Base-by-base conservation (phyloP, 2,888 invertebrate genomes). In the Leptothorax acervorum region DNA sequence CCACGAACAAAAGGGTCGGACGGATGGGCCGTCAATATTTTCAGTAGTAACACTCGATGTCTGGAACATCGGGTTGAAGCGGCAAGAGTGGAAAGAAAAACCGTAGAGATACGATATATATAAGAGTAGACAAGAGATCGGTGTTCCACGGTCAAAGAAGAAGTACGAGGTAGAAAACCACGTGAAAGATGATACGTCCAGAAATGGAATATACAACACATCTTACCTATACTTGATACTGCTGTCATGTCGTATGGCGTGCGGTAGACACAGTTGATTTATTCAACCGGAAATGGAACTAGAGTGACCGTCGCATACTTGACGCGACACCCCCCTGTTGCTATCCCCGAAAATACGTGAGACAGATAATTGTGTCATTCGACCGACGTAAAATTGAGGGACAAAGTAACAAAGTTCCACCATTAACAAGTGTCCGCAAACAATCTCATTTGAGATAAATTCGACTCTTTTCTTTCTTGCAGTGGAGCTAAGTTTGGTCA, bases 41-140 rank as follows among this genome's bases (percentile, higher is more conserved):
- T 87, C 87, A 87, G 82, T 85, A 63, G 90, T 88, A 85, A 86
- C 91, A 84, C 83, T 86, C 85, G 85, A 87, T 70, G 87, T 86
- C 83, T 78, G 65, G 23, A 60, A 51, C 90, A 82, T 55, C 71
- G 82, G 42, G 76, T 39, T 15, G 35, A 48, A 65, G 48, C 48
- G 62, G n/a, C 65, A 66, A 65, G 82, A 71, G 57, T 57, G 57
- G 65, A 82, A 68, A 76, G 88, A 85, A 60, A 78, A 87, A 88
- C 84, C 57, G 60, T 39, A n/a, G 15, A 65, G 63, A 45, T 51
- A 35, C 51, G 62, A 42, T n/a, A 65, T 15, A 68, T 15, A 62
- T 79, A 57, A 73, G 73, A 63, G 85, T 65, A 60, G 73, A 70
- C 66, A 57, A 45, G 81, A 86, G 78, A 81, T 66, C 63, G 63